phyloP scores from a whole-genome alignment of 2,888 invertebrate species.

The Adelognathus sp. region DNA sequence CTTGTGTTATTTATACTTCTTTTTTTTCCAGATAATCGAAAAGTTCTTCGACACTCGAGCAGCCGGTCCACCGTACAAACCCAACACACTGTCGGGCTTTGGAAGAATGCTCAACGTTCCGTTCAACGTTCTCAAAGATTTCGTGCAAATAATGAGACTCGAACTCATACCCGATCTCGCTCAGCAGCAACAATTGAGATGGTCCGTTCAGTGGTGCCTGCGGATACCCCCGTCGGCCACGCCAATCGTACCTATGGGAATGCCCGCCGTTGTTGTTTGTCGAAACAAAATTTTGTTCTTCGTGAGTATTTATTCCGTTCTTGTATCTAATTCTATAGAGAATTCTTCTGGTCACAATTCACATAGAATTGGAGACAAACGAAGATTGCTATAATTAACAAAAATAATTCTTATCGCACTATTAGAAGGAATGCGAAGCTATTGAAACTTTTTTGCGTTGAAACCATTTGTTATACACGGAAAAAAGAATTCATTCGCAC shows the following conservation, averaged over 20 bases:
- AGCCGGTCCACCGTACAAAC: constrained; percentile 94
- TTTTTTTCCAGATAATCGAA: constrained; percentile 88
- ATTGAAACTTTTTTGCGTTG: too few relatives aligned
- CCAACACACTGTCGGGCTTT: constrained; percentile 93
- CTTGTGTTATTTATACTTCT: neutral
- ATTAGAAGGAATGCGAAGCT: too few relatives aligned
- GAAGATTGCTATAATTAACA: too few relatives aligned
- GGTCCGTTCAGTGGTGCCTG: constrained; percentile 96
- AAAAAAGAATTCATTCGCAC: too few relatives aligned
- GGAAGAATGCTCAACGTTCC: constrained; percentile 93
- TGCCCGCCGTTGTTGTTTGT: constrained; percentile 92
- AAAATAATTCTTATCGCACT: too few relatives aligned
- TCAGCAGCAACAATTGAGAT: constrained; percentile 87
- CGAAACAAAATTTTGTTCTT: constrained; percentile 96
- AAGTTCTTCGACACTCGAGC: constrained; percentile 96
- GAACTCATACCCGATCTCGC: constrained; percentile 85
- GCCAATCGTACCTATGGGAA: constrained; percentile 94
- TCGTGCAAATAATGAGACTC: constrained; percentile 92
- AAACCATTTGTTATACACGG: too few relatives aligned
- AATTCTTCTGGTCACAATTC: too few relatives aligned
- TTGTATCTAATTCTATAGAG: neutral
- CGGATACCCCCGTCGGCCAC: constrained; percentile 94
- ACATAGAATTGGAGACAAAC: too few relatives aligned
- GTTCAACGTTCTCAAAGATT: constrained; percentile 93
- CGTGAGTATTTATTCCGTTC: constrained; percentile 83